Percentiles rank a stretch among this genome's conserved stretches.
phyloP scores from a whole-genome alignment of 2,113 vertebrate species.

The Bungarus multicinctus region DNA sequence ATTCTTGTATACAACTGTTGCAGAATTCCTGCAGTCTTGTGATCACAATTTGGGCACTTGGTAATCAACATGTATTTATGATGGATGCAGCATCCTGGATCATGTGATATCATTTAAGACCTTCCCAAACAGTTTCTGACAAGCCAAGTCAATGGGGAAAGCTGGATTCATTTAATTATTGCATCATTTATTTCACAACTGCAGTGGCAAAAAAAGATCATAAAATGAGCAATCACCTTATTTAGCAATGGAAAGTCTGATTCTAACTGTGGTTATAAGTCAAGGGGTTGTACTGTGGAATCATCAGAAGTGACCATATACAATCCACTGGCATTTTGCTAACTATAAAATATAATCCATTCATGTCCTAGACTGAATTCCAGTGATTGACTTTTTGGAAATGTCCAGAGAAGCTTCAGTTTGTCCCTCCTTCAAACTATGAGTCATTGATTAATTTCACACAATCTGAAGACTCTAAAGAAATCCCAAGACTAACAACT shows the following conservation, averaged over 20 bases:
- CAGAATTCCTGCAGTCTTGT: too few relatives aligned
- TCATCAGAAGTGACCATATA: not conserved
- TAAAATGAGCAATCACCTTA: not conserved
- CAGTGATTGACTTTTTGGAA: not conserved
- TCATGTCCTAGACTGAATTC: not conserved
- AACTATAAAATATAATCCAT: not conserved
- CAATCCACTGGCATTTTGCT: not conserved
- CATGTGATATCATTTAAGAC: too few relatives aligned
- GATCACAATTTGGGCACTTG: too few relatives aligned
- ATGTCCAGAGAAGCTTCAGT: not conserved
- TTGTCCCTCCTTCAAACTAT: not conserved
- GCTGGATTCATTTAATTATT: not conserved
- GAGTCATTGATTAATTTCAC: not conserved
- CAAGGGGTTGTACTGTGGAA: not conserved
- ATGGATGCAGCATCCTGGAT: too few relatives aligned
- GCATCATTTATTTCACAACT: not conserved
- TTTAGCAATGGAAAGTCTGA: not conserved
- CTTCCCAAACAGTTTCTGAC: too few relatives aligned
- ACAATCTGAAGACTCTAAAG: not conserved
- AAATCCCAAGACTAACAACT: not conserved
- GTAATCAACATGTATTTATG: too few relatives aligned
- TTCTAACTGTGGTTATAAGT: not conserved
- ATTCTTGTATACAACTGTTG: too few relatives aligned
- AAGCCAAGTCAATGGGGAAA: not conserved
- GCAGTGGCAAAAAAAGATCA: not conserved